Evolutionary conservation across 1,140 invertebrate genomes (phyloP).

Genomic region (Drosophila bocki): DNA sequence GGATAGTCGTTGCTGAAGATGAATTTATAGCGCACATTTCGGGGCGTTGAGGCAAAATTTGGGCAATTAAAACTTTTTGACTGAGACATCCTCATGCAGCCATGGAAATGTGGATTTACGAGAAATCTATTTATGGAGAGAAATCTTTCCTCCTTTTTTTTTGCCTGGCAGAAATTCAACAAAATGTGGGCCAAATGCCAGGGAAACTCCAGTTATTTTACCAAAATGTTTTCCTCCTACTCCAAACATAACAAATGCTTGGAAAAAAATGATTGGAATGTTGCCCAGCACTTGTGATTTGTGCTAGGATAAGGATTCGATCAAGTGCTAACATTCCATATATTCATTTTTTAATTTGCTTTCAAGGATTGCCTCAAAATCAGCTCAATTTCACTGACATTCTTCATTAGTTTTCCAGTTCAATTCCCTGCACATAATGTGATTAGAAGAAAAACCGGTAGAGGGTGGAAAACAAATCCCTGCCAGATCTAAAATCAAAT

Average conservation of each 20-base stretch:
- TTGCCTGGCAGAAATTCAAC: slow-evolving; percentile 2
- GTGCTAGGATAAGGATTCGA: slow-evolving; percentile 14
- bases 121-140: slow-evolving; percentile 30
- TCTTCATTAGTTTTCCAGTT: slow-evolving; percentile 2
- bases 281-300: slow-evolving; percentile 39
- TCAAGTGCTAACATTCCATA: slow-evolving; percentile 42
- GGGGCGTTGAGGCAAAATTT: slow-evolving; percentile 16
- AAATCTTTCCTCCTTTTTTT: background rate
- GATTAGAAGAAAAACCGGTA: slow-evolving; percentile 25
- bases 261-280: slow-evolving; percentile 36
- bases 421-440: slow-evolving; percentile 34
- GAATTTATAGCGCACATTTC: slow-evolving; percentile 34
- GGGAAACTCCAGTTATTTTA: background rate
- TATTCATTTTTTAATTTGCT: background rate
- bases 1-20: slow-evolving; percentile 5
- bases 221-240: slow-evolving; percentile 3
- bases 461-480: background rate
- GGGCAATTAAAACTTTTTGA: slow-evolving; percentile 52
- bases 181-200: slow-evolving; percentile 45
- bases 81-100: slow-evolving; percentile 2
- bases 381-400: slow-evolving; percentile 16
- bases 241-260: slow-evolving; percentile 19
- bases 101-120: slow-evolving; percentile 34
- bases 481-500: slow-evolving; percentile 34
- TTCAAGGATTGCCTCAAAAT: background rate